Base-by-base conservation (phyloP, 2,888 invertebrate genomes). In the Silvanus unidentatus region DNA sequence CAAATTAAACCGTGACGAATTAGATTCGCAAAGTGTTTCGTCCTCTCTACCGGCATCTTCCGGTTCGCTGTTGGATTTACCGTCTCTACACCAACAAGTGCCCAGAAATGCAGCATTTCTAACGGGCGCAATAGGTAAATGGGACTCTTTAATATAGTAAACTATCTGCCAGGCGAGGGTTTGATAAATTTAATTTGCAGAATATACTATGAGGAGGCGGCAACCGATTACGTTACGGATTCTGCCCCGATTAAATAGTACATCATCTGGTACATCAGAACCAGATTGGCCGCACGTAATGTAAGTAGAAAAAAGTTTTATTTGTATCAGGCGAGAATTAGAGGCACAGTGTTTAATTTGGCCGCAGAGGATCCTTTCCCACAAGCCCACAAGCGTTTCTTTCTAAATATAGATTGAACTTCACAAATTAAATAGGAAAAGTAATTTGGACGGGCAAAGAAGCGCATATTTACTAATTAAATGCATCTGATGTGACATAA, bases 181-280 rank as follows among this genome's bases (percentile, higher is more conserved):
- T n/a, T n/a, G n/a, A n/a, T n/a, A 22, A 5, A 22, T 22, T 22
- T 22, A 5, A 3, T 3, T 37, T 37, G 5, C 16, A 76, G 76
- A 76, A 59, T 74, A 73, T 55, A 68, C 72, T 28, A 54, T 71
- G 32, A 70, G 75, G 38, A 65, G 74, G 38, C 65, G 76, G 41
- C 70, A 76, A 39, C 76, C 76, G 39, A 74, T 76, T 59, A 75
- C 76, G 16, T 54, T 76, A 50, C 67, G 70, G 41, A 76, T 76
- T 48, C 74, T 75, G 58, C 76, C 76, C 4, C 68, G 76, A 34
- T 59, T 75, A 51, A 74, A 73, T 56, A 76, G 66, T 52, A 67
- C 67, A 10, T 67, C 66, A 69, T 75, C 47, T 69, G 76, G 44
- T 68, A 65, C 65, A 11, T 59, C 63, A n/a, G 66, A 64, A 43